These are phyloP conservation scores for Sturnira hondurensis DNA, from an alignment of 2,113 vertebrate species.

Conservation along the genomic window DNA sequence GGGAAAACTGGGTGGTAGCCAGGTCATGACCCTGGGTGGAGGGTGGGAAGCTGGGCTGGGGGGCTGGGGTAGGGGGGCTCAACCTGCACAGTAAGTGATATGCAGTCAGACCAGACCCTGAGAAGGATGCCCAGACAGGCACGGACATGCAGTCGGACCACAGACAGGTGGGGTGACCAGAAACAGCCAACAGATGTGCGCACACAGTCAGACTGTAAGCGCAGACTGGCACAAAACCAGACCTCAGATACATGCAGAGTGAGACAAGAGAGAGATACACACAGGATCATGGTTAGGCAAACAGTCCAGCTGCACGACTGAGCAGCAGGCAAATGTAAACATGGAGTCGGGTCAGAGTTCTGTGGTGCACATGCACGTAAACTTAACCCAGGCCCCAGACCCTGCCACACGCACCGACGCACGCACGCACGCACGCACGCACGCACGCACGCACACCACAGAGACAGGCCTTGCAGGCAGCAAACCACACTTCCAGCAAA, in stretches of 20 bases:
- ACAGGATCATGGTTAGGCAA: background rate
- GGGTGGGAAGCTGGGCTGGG: background rate
- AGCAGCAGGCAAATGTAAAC: too few species aligned
- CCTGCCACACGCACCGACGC: rapidly evolving
- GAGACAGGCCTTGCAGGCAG: too few species aligned
- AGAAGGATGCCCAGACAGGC: background rate
- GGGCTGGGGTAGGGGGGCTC: background rate
- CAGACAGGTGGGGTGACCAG: background rate
- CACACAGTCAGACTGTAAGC: background rate
- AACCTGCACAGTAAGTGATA: background rate
- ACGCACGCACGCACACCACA: rapidly evolving
- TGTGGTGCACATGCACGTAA: background rate
- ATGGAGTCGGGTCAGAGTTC: background rate
- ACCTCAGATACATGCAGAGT: background rate
- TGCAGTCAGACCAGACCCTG: background rate
- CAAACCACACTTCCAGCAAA: too few species aligned
- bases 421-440: rapidly evolving
- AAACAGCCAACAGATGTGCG: too few species aligned
- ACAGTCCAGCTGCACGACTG: rapidly evolving
- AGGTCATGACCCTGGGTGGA: background rate
- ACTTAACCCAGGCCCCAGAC: background rate
- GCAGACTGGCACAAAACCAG: background rate
- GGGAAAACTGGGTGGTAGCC: background rate
- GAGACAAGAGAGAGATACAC: background rate
- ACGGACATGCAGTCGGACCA: background rate